phyloP scores from a whole-genome alignment of 2,888 invertebrate genomes.

The Geophilus truncorum region DNA sequence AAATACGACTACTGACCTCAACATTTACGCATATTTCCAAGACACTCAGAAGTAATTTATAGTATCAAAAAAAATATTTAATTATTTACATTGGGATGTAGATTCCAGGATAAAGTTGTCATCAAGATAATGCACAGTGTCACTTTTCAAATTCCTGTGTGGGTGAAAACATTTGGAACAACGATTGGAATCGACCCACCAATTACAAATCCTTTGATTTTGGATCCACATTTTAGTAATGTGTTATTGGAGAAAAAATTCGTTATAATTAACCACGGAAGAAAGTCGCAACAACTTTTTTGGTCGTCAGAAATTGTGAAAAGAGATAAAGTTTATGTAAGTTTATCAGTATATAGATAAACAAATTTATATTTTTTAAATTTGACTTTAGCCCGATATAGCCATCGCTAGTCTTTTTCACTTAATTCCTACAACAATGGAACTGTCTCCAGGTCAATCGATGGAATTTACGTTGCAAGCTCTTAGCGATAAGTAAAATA shows the following conservation, averaged over 20 bases:
- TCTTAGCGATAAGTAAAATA: neutral
- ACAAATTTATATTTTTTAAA: neutral
- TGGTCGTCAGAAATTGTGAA: conserved; percentile 45
- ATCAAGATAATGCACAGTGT: conserved; percentile 50
- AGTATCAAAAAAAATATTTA: neutral
- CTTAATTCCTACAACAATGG: neutral
- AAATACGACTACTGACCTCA: conserved; percentile 16
- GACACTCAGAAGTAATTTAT: conserved; percentile 37
- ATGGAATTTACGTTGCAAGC: conserved; percentile 6
- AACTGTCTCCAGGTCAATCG: neutral
- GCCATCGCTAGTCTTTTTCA: neutral
- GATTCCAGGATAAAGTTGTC: conserved; percentile 49
- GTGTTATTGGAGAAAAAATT: conserved; percentile 44
- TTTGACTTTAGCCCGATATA: neutral
- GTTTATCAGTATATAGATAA: neutral
- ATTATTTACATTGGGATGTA: neutral
- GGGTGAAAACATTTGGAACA: conserved; percentile 61
- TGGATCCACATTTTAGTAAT: conserved; percentile 59
- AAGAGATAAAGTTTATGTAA: neutral
- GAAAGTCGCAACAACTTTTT: conserved; percentile 49
- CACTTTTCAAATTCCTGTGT: conserved; percentile 51
- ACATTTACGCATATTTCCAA: neutral
- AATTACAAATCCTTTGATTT: conserved; percentile 55
- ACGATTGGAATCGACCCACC: conserved; percentile 60
- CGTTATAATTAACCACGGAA: conserved; percentile 48